Percentiles rank a stretch among this genome's conserved stretches.
These are phyloP conservation scores for Pelobates fuscus DNA, from an alignment of 2,113 vertebrate species.

Conservation along the genomic window DNA sequence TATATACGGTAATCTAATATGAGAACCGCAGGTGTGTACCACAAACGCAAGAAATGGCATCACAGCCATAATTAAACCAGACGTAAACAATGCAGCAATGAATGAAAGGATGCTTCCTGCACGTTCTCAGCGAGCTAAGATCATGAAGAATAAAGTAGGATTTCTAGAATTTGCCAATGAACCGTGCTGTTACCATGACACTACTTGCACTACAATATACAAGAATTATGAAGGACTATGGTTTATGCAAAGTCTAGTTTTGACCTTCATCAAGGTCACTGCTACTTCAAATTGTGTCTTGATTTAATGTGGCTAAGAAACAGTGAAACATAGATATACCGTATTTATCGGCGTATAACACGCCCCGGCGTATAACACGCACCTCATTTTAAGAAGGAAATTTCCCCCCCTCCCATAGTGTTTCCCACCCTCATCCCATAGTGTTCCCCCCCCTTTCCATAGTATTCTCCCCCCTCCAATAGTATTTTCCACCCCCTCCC, in stretches of 20 bases:
- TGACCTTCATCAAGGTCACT: background rate
- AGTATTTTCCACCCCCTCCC: too few species aligned
- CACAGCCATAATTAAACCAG: background rate
- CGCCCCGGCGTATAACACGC: too few species aligned
- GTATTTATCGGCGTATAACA: too few species aligned
- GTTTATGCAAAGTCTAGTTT: background rate
- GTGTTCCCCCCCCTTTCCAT: too few species aligned
- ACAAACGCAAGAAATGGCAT: background rate
- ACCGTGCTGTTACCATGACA: background rate
- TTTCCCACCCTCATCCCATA: too few species aligned
- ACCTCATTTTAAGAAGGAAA: too few species aligned
- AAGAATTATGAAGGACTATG: background rate
- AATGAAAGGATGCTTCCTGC: too few species aligned
- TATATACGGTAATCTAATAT: too few species aligned
- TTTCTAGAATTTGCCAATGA: background rate
- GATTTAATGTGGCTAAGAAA: too few species aligned
- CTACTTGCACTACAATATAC: background rate
- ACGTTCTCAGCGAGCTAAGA: background rate
- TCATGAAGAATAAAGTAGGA: background rate
- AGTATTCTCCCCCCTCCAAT: too few species aligned
- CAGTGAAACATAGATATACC: too few species aligned
- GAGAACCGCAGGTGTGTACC: background rate
- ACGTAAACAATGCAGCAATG: background rate
- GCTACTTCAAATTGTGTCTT: background rate
- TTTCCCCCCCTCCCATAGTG: too few species aligned